A percentile compares a stretch with the other conserved stretches of the same genome.
These are phyloP conservation scores for Xestia c-nigrum DNA, from an alignment of 2,888 invertebrate genomes.

Conservation along the genomic window DNA sequence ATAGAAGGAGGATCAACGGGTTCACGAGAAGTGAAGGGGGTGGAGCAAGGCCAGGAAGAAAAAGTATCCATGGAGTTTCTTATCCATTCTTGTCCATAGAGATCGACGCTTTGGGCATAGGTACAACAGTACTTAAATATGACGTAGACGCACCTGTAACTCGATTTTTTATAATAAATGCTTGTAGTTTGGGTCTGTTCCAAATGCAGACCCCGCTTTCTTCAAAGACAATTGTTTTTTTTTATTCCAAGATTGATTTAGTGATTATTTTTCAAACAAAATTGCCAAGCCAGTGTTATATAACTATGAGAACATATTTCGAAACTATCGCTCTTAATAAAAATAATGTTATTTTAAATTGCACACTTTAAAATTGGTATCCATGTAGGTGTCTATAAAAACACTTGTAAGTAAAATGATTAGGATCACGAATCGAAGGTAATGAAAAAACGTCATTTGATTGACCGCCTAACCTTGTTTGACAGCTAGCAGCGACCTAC, in stretches of 20 bases:
- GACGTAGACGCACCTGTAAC: no score
- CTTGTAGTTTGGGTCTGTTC: not conserved
- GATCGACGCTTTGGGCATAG: not conserved
- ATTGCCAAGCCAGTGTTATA: not conserved
- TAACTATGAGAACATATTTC: not conserved
- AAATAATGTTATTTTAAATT: not conserved
- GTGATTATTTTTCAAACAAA: no score
- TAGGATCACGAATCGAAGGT: not conserved
- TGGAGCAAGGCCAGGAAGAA: not conserved
- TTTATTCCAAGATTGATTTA: not conserved
- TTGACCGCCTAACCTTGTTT: not conserved
- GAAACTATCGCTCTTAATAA: not conserved
- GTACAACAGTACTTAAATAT: not conserved
- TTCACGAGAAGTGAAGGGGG: no score
- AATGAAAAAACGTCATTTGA: not conserved
- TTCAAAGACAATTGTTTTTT: not conserved
- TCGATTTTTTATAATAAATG: no score
- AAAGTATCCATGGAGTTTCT: not conserved
- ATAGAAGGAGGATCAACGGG: no score
- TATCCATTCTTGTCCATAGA: not conserved
- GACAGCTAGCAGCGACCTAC: not conserved
- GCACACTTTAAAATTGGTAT: not conserved
- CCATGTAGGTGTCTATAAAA: constrained; percentile 5
- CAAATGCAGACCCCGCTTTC: not conserved
- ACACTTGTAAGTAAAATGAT: constrained; percentile 8